phyloP scores from a whole-genome alignment of 2,888 invertebrate species.

The Alloscopus bannaensis region DNA sequence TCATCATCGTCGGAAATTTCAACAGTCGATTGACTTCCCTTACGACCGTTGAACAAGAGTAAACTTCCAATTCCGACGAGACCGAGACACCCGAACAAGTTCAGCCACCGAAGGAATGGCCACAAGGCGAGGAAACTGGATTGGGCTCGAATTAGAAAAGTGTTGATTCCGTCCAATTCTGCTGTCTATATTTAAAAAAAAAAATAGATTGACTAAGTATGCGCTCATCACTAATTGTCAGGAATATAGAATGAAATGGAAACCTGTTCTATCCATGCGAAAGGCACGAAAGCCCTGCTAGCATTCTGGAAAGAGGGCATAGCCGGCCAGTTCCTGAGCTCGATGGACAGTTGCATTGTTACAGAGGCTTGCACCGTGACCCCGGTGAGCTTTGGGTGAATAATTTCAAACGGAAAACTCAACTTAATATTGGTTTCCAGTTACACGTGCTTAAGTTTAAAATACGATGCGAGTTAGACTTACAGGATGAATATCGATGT shows the following conservation, averaged over 20 bases:
- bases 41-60: slow-evolving; percentile 48
- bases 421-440: not conserved
- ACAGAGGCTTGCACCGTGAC: slow-evolving; percentile 45
- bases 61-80: slow-evolving; percentile 46
- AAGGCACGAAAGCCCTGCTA: slow-evolving; percentile 40
- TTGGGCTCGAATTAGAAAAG: slow-evolving; percentile 24
- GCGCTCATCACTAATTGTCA: no score
- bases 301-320: slow-evolving; percentile 60
- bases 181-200: slow-evolving; percentile 19
- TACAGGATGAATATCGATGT: slow-evolving; percentile 52
- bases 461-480: not conserved
- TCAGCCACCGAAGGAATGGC: slow-evolving; percentile 46
- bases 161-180: slow-evolving; percentile 33
- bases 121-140: slow-evolving; percentile 37
- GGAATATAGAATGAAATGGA: no score
- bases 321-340: slow-evolving; percentile 41
- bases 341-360: slow-evolving; percentile 57
- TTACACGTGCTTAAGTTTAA: not conserved
- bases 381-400: slow-evolving; percentile 52
- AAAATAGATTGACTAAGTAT: no score
- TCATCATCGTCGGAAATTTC: slow-evolving; percentile 37
- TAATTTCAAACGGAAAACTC: not conserved
- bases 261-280: slow-evolving; percentile 60
- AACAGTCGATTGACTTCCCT: slow-evolving; percentile 35
- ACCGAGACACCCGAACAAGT: slow-evolving; percentile 36